Percentiles rank a stretch among this genome's conserved stretches.
Conservation (phyloP, 2,888 invertebrate genomes). For the Malthinus flaveolus region DNA sequence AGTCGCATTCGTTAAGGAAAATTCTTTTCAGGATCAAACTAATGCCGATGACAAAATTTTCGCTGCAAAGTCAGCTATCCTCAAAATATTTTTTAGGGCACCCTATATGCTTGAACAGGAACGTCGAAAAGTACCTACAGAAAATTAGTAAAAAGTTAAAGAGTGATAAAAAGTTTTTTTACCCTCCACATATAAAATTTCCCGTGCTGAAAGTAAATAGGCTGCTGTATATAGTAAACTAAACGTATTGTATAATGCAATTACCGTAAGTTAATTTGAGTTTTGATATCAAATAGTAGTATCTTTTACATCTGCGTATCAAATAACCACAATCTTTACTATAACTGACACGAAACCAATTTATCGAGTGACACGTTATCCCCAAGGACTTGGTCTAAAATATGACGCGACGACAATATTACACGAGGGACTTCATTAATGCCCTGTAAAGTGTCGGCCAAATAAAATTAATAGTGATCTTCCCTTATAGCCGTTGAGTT, state of each 20-base stretch:
- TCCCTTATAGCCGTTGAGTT: constrained; percentile 37
- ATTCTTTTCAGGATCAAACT: too few species aligned
- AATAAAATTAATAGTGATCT: constrained; percentile 57
- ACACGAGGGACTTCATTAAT: constrained; percentile 58
- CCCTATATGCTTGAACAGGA: too few species aligned
- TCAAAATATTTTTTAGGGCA: too few species aligned
- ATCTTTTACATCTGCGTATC: constrained; percentile 28
- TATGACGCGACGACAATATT: constrained; percentile 56
- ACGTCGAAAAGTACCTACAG: too few species aligned
- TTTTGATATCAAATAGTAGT: constrained; percentile 8
- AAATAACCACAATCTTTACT: constrained; percentile 30
- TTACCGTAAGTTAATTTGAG: constrained; percentile 5
- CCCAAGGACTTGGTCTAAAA: constrained; percentile 48
- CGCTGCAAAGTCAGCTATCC: too few species aligned
- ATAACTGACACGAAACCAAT: constrained; percentile 44
- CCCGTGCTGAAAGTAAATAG: too few species aligned
- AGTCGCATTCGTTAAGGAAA: too few species aligned
- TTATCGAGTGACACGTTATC: constrained; percentile 50
- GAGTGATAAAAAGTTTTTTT: too few species aligned
- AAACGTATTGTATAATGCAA: background rate
- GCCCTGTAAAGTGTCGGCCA: constrained; percentile 56
- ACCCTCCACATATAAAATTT: too few species aligned
- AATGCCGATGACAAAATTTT: too few species aligned
- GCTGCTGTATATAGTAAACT: too few species aligned
- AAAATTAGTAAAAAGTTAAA: too few species aligned